A percentile compares a stretch with the other conserved stretches of the same genome.
These are phyloP conservation scores for Caenorhabditis briggsae DNA, from an alignment of 1,140 invertebrate genomes.

Conservation along the genomic window DNA sequence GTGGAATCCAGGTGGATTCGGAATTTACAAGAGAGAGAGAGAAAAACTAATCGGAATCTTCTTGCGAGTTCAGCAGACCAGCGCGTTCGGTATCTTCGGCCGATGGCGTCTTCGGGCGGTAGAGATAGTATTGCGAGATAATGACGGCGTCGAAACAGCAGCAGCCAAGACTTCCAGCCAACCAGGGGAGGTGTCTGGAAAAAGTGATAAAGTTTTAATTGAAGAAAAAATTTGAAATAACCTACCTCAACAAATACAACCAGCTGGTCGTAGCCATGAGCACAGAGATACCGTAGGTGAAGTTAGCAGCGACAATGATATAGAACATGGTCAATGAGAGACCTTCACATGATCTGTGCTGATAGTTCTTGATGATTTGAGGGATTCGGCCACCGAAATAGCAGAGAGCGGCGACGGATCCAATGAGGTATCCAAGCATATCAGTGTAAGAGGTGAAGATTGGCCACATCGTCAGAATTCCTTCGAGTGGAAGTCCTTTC, in stretches of 20 bases:
- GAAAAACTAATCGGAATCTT: conserved; percentile 10
- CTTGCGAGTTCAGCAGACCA: conserved; percentile 3
- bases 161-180: conserved; percentile 76
- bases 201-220: neutral
- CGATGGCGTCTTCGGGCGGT: conserved; percentile 58
- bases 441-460: conserved; percentile 31
- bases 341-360: conserved; percentile 61
- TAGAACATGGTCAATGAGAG: conserved; percentile 77
- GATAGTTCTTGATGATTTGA: conserved; percentile 76
- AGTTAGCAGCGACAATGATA: conserved; percentile 76
- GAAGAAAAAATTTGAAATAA: neutral
- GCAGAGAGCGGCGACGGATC: conserved; percentile 75
- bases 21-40: too few species aligned
- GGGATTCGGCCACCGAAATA: conserved; percentile 77
- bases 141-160: conserved; percentile 75
- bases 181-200: conserved; percentile 75
- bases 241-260: conserved; percentile 69
- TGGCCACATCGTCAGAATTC: conserved; percentile 20
- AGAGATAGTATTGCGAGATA: conserved; percentile 76
- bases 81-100: conserved; percentile 9
- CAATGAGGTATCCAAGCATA: conserved; percentile 77
- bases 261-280: conserved; percentile 75
- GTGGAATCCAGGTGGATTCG: too few species aligned
- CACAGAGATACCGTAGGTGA: conserved; percentile 74
- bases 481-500: conserved; percentile 31